Evolutionary conservation across 2,797 vertebrate species (phyloP).

Genomic region (Sciurus vulgaris): DNA sequence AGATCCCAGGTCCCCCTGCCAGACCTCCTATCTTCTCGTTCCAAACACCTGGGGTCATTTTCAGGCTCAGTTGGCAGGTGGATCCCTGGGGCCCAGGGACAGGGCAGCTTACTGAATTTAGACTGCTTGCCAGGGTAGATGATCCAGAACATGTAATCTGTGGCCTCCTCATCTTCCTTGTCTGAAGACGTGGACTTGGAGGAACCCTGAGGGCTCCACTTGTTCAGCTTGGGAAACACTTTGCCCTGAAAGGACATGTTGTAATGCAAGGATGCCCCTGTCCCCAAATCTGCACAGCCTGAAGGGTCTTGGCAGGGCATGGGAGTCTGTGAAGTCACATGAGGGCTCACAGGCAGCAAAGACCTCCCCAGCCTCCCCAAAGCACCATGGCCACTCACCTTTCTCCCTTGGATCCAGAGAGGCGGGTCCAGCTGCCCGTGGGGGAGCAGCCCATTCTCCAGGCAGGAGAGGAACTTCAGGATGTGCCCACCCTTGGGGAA

Average conservation of each 20-base stretch:
- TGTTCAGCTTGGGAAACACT: slow-evolving; percentile 97
- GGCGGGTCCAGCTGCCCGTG: slow-evolving; percentile 98
- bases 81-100: accelerated
- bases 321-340: not conserved
- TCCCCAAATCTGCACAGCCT: accelerated
- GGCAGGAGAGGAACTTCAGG: slow-evolving; percentile 97
- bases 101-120: slow-evolving; percentile 92
- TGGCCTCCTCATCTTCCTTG: slow-evolving; percentile 98
- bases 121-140: slow-evolving; percentile 95
- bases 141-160: slow-evolving; percentile 98
- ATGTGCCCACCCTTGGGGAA: slow-evolving; percentile 97
- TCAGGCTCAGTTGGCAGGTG: too few relatives aligned
- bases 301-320: accelerated
- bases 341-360: not conserved
- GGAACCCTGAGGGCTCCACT: slow-evolving; percentile 94
- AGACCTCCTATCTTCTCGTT: not conserved
- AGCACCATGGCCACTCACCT: slow-evolving; percentile 88
- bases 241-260: slow-evolving; percentile 92
- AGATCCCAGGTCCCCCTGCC: not conserved
- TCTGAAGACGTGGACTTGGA: slow-evolving; percentile 93
- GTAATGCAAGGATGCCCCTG: accelerated
- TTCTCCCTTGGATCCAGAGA: slow-evolving; percentile 98
- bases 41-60: not conserved
- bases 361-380: too few relatives aligned
- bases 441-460: slow-evolving; percentile 97